Evolutionary conservation across 1,140 invertebrate species (phyloP).

Genomic region (Drosophila pruinosa): DNA sequence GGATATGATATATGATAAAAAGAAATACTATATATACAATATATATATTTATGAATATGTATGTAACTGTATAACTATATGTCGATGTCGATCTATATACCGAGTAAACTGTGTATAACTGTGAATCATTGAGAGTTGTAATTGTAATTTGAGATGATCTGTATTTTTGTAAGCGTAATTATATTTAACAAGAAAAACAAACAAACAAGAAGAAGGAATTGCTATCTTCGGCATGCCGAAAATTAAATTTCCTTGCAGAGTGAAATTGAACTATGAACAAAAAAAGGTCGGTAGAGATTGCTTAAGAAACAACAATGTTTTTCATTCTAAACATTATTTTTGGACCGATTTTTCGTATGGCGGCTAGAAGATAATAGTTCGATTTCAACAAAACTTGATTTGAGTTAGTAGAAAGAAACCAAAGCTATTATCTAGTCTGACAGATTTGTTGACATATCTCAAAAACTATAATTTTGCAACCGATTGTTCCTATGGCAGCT

Average conservation of each 20-base stretch:
- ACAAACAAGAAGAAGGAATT: constrained; percentile 25
- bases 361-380: too few species aligned
- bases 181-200: constrained; percentile 51
- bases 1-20: constrained; percentile 10
- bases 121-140: constrained; percentile 68
- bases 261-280: too few species aligned
- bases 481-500: too few species aligned
- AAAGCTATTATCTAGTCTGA: too few species aligned
- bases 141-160: constrained; percentile 75
- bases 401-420: too few species aligned
- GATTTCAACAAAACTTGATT: too few species aligned
- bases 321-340: too few species aligned
- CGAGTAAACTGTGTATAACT: constrained; percentile 66
- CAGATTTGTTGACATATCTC: too few species aligned
- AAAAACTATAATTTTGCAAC: too few species aligned
- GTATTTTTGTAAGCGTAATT: constrained; percentile 80
- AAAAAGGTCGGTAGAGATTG: too few species aligned
- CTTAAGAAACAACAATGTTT: too few species aligned
- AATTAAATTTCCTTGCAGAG: not conserved
- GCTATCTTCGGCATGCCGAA: not conserved
- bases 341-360: too few species aligned
- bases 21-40: constrained; percentile 37
- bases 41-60: constrained; percentile 44
- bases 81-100: constrained; percentile 45
- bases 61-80: constrained; percentile 51